A percentile compares a stretch with the other conserved stretches of the same genome.
These are phyloP conservation scores for Orientallactaga sibirica DNA, from an alignment of 2,797 vertebrate species.

Conservation along the genomic window DNA sequence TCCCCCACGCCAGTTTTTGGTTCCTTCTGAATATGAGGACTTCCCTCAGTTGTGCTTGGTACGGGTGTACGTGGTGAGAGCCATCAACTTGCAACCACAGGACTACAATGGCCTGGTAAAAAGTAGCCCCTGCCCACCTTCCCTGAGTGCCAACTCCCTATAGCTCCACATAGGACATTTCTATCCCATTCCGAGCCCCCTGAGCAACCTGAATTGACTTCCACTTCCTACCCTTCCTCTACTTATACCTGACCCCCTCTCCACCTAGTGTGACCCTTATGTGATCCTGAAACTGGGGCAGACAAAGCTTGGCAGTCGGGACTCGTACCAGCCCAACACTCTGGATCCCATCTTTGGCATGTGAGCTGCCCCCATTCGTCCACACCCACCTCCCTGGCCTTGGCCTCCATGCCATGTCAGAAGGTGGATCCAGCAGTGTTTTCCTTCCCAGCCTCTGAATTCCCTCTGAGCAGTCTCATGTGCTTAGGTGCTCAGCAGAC, in stretches of 20 bases:
- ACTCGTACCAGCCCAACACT: constrained; percentile 87
- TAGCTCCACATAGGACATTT: neutral
- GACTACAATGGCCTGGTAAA: constrained; percentile 87
- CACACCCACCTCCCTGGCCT: neutral
- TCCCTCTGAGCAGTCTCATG: neutral
- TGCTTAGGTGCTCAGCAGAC: neutral
- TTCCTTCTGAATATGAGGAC: constrained; percentile 79
- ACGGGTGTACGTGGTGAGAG: constrained; percentile 87
- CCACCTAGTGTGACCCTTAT: constrained; percentile 88
- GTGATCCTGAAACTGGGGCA: constrained; percentile 85
- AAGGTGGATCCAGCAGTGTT: neutral
- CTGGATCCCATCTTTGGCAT: constrained; percentile 89
- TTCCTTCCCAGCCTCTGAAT: neutral
- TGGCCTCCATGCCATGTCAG: accelerated
- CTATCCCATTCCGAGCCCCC: neutral
- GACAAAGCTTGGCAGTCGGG: constrained; percentile 79
- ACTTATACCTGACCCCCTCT: neutral
- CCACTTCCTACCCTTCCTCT: neutral
- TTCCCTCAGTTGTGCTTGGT: constrained; percentile 85
- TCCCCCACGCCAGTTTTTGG: constrained; percentile 80
- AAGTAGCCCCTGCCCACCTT: neutral
- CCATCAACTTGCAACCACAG: constrained; percentile 85
- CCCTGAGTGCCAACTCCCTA: neutral
- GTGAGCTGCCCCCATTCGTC: constrained; percentile 71
- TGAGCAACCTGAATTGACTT: neutral